Evolutionary conservation across 1,140 invertebrate genomes (phyloP).

Genomic region (Trissolcus basalis): DNA sequence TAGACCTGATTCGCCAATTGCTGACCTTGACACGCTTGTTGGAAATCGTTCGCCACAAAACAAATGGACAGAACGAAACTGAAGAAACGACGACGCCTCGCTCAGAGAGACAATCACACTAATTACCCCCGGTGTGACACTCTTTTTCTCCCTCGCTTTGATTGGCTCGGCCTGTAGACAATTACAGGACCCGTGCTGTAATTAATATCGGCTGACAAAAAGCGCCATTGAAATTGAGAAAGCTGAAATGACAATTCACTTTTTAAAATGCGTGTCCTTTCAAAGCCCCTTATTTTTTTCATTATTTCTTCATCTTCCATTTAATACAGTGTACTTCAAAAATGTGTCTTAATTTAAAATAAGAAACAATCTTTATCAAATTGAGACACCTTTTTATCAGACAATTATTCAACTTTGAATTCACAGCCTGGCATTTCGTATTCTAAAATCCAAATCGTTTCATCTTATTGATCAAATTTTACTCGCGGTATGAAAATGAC

Average conservation of each 20-base stretch:
- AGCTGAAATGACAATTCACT: slow-evolving; percentile 34
- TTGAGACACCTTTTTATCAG: too few species aligned
- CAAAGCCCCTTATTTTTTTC: neutral
- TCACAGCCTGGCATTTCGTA: too few species aligned
- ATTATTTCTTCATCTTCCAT: neutral
- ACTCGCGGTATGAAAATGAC: too few species aligned
- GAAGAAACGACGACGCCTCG: slow-evolving; percentile 26
- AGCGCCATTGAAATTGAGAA: slow-evolving; percentile 12
- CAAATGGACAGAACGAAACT: slow-evolving; percentile 55
- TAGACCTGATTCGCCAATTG: slow-evolving; percentile 55
- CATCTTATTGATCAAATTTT: too few species aligned
- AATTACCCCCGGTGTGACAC: slow-evolving; percentile 24
- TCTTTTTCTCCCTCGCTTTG: neutral
- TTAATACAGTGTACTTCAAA: too few species aligned
- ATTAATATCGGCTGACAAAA: slow-evolving; percentile 28
- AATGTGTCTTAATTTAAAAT: too few species aligned
- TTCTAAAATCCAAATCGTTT: too few species aligned
- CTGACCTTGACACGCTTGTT: slow-evolving; percentile 60
- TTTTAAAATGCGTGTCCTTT: slow-evolving; percentile 8
- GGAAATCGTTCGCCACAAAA: slow-evolving; percentile 53
- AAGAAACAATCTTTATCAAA: too few species aligned
- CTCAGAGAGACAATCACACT: slow-evolving; percentile 28
- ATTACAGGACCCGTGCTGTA: slow-evolving; percentile 23
- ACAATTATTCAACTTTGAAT: too few species aligned
- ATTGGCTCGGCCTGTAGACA: slow-evolving; percentile 12